These are phyloP conservation scores for Branchipolynoe longqiensis DNA, from an alignment of 2,888 invertebrate species.

Conservation along the genomic window DNA sequence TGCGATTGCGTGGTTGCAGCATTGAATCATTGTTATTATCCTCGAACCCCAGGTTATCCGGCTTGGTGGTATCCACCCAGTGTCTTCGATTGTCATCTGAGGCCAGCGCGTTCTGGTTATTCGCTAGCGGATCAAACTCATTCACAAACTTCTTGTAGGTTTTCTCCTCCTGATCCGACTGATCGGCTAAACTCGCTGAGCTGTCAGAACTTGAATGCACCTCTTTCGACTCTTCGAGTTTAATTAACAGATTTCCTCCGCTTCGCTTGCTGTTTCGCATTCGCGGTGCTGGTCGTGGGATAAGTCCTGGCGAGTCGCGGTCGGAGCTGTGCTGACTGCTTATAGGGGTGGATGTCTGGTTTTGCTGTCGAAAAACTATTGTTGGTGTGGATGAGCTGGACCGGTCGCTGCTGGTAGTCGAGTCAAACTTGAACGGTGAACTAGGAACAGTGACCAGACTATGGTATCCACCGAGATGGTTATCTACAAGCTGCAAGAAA, in stretches of 20 bases:
- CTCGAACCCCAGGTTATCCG: neutral
- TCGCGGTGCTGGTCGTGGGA: conserved; percentile 17
- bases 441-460: conserved; percentile 49
- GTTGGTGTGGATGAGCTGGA: conserved; percentile 41
- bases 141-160: too few species aligned
- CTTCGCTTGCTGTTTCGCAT: neutral
- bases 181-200: neutral
- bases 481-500: conserved; percentile 26
- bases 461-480: conserved; percentile 18
- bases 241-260: neutral
- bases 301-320: conserved; percentile 22
- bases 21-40: conserved; percentile 27
- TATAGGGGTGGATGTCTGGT: conserved; percentile 11
- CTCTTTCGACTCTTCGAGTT: conserved; percentile 9
- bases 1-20: conserved; percentile 35
- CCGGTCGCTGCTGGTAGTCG: conserved; percentile 11
- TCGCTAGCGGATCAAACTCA: conserved; percentile 19
- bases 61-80: neutral
- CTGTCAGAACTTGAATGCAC: neutral
- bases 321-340: conserved; percentile 37
- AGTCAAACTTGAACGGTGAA: neutral
- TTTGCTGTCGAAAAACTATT: neutral
- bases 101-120: neutral
- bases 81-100: neutral
- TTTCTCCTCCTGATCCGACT: conserved; percentile 7